Conservation (phyloP, 2,888 invertebrate genomes). For the Phyto melanocephala region DNA sequence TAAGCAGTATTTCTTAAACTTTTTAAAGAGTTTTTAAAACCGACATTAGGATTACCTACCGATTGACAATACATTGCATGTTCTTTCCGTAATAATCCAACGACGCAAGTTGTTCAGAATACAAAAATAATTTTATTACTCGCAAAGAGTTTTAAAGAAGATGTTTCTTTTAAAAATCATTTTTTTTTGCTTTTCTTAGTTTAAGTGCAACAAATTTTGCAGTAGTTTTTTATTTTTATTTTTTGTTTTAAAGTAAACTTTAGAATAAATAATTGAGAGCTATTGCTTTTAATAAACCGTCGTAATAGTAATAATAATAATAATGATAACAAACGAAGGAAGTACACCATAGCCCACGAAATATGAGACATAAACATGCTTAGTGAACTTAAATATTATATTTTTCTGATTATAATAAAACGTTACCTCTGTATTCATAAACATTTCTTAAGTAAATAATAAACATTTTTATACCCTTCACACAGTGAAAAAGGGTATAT, state of each 20-base stretch:
- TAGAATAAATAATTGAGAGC: constrained; percentile 1
- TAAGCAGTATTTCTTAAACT: not conserved
- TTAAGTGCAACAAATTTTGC: not conserved
- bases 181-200: not conserved
- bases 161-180: not conserved
- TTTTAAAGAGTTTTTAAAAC: not conserved
- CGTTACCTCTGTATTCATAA: too few species aligned
- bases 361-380: not conserved
- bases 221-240: not conserved
- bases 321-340: not conserved
- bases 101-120: too few species aligned
- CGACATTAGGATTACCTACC: too few species aligned
- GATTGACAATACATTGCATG: too few species aligned
- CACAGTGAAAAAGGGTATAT: too few species aligned
- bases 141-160: not conserved
- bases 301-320: not conserved
- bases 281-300: constrained; percentile 13
- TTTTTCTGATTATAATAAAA: too few species aligned
- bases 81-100: too few species aligned
- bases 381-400: too few species aligned
- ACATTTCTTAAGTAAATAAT: too few species aligned
- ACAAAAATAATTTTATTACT: too few species aligned
- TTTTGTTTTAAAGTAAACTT: not conserved
- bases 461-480: too few species aligned
- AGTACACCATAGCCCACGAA: constrained; percentile 2